These are phyloP conservation scores for Aporrectodea caliginosa DNA, from an alignment of 1,140 invertebrate genomes.

Conservation along the genomic window DNA sequence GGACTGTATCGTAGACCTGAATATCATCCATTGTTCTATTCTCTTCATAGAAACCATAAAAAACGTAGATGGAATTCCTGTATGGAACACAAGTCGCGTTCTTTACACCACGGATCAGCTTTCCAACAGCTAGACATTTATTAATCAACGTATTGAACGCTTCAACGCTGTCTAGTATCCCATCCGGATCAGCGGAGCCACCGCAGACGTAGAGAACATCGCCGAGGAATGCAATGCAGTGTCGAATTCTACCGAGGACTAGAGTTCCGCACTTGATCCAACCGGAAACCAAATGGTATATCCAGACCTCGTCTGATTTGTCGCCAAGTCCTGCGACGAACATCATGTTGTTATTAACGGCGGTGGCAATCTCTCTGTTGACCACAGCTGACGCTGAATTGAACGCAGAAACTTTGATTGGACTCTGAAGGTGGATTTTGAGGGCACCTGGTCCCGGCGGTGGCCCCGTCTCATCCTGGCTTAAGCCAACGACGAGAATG, in stretches of 20 bases:
- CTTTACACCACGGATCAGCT: not conserved
- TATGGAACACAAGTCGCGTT: not conserved
- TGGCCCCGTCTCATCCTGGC: not conserved
- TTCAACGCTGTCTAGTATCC: not conserved
- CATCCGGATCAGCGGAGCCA: not conserved
- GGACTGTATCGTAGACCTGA: not conserved
- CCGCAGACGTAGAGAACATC: not conserved
- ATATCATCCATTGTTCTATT: not conserved
- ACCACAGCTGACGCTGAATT: not conserved
- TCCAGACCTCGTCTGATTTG: not conserved
- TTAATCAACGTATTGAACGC: not conserved
- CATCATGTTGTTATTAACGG: not conserved
- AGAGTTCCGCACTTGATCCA: not conserved
- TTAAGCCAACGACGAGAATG: not conserved
- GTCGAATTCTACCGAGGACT: not conserved
- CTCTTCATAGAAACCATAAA: not conserved
- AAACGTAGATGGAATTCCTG: not conserved
- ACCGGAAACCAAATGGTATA: not conserved
- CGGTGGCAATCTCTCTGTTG: not conserved
- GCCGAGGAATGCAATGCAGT: not conserved
- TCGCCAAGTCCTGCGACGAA: not conserved
- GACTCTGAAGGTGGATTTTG: not conserved
- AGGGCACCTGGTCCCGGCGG: not conserved
- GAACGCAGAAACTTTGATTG: not conserved
- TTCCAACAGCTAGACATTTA: not conserved